These are phyloP conservation scores for Macrostomum cliftonense DNA, from an alignment of 2,888 invertebrate genomes.

Conservation along the genomic window DNA sequence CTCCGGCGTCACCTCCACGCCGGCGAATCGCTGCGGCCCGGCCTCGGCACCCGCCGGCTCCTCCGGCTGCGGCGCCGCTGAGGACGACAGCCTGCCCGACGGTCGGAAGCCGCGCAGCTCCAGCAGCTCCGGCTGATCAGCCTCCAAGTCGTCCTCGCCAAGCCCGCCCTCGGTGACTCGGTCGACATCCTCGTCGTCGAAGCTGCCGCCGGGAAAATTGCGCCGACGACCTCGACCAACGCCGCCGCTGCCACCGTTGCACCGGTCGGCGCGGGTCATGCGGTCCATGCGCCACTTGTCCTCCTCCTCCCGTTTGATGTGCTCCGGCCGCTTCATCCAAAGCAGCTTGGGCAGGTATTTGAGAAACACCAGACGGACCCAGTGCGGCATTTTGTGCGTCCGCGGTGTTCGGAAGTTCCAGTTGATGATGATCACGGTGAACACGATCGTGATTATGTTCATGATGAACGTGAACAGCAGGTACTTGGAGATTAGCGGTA, in stretches of 20 bases:
- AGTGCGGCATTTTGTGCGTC: constrained; percentile 93
- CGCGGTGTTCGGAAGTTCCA: constrained; percentile 89
- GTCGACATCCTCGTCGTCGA: too few relatives aligned
- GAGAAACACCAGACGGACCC: constrained; percentile 82
- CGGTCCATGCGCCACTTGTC: not conserved
- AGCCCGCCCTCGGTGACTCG: too few relatives aligned
- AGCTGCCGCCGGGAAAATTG: too few relatives aligned
- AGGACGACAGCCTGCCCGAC: too few relatives aligned
- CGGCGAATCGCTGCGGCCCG: not conserved
- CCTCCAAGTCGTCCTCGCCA: too few relatives aligned
- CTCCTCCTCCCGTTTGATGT: constrained; percentile 17
- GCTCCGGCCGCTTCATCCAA: constrained; percentile 75
- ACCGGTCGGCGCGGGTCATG: constrained; percentile 1
- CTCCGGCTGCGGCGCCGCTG: too few relatives aligned
- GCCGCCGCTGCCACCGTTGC: not conserved
- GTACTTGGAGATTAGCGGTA: constrained; percentile 96
- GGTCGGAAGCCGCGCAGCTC: too few relatives aligned
- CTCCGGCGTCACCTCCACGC: constrained; percentile 50
- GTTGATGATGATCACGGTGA: constrained; percentile 95
- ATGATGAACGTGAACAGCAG: constrained; percentile 95
- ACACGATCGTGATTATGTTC: constrained; percentile 96
- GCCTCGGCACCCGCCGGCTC: not conserved
- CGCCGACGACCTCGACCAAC: too few relatives aligned
- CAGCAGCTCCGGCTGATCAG: too few relatives aligned
- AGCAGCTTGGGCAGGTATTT: constrained; percentile 75